Conservation (phyloP, 2,888 invertebrate species). For the Drosophila rubida region DNA sequence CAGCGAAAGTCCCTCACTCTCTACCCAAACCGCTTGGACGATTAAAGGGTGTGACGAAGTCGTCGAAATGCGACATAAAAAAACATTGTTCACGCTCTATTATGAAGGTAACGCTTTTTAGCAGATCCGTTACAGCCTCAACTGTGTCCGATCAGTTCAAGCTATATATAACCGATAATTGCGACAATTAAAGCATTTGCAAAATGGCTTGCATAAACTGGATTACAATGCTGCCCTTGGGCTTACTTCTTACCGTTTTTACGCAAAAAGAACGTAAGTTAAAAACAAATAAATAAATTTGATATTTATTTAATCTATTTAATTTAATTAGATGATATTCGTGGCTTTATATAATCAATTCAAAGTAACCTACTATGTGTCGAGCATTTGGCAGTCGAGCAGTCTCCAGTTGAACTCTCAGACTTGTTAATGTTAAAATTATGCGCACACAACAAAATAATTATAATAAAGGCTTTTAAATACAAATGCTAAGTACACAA, state of each 20-base stretch:
- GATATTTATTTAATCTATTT: not conserved
- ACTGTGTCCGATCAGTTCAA: not conserved
- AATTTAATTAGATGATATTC: not conserved
- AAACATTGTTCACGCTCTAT: not conserved
- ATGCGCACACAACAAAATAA: slow-evolving; percentile 52
- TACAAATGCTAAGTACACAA: slow-evolving; percentile 37
- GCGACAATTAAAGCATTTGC: not conserved
- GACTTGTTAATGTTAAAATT: slow-evolving; percentile 50
- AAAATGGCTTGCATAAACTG: not conserved
- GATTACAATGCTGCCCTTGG: not conserved
- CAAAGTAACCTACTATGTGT: too few relatives aligned
- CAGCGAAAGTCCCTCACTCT: not conserved
- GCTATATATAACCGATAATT: not conserved
- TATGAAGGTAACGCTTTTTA: not conserved
- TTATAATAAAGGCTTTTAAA: slow-evolving; percentile 38
- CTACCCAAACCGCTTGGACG: not conserved
- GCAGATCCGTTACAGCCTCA: not conserved
- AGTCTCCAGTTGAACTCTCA: not conserved
- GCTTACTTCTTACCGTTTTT: not conserved
- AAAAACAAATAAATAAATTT: too few relatives aligned
- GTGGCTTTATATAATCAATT: not conserved
- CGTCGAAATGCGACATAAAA: not conserved
- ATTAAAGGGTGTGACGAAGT: not conserved
- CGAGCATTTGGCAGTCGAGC: not conserved
- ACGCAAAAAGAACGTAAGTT: not conserved